Evolutionary conservation across 2,113 vertebrate species (phyloP), one percentile per base, ranked within the genome.

Genomic region (Plecotus auritus): DNA sequence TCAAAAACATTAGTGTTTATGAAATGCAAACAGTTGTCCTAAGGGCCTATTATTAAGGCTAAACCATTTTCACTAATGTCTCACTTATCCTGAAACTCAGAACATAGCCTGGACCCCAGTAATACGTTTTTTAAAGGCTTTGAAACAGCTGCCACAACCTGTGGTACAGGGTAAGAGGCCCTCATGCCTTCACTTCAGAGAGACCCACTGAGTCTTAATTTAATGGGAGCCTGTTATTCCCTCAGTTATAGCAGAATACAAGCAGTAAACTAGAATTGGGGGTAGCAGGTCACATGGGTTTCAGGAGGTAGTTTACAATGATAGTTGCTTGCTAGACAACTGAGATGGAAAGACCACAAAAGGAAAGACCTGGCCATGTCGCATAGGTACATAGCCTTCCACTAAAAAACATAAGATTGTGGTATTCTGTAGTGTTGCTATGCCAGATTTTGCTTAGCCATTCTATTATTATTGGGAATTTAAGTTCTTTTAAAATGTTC

Each of bases 41-140:
- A 94, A 85, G 37, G 70, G 61, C n/a, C 74, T 80, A 30, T 64
- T 87, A 84, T 95, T 91, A 73, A 94, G 51, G 69, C 22, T 95
- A 96, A 94, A 91, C 22, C 30, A 72, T 89, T 91, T 97, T 78
- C 32, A 76, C 49, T 56, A 93, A 86, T 93, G 22, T 30, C 32
- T 85, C 30, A 70, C 45, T 80, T 83, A 64, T 89, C 32, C 35
- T 37, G 42, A 84, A 83, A 42, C 17, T 80, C 32, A 91, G 66
- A 91, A 74, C 32, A 86, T 37, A 85, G 22, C 7, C 56, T 93
- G 30, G 66, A 85, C 20, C 9, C 35, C 30, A 93, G 61, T 67
- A 83, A 91, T 91, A 82, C 32, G 8, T 85, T 95, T 5, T 77
- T 77, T 13, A 51, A 77, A 82, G 56, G 80, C 80, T 64, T 64